Percentiles rank a stretch among this genome's conserved stretches.
Conservation (phyloP, 1,140 invertebrate genomes). For the Rhopalosiphum padi region DNA sequence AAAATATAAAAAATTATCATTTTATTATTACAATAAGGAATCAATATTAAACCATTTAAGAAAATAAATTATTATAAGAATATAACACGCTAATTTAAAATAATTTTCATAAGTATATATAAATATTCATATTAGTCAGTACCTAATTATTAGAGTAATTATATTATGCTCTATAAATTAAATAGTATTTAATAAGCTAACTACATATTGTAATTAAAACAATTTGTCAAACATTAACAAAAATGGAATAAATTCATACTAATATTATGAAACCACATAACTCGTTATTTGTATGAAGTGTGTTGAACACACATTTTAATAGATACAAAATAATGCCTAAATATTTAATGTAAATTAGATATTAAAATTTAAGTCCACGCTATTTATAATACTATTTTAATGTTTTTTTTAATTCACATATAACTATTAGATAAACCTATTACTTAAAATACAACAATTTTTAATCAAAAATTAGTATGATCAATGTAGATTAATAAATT, state of each 20-base stretch:
- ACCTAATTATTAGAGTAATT: neutral
- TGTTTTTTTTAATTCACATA: neutral
- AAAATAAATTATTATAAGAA: neutral
- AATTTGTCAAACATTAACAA: neutral
- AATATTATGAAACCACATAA: neutral
- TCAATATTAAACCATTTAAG: neutral
- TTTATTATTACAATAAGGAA: neutral
- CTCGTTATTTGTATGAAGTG: neutral
- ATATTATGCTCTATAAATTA: neutral
- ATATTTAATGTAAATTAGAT: neutral
- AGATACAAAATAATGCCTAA: neutral
- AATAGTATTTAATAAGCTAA: neutral
- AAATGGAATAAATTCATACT: slow-evolving; percentile 3
- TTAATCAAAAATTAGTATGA: neutral
- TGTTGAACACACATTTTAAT: too few species aligned
- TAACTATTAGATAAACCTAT: neutral
- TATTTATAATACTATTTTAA: neutral
- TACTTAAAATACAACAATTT: neutral
- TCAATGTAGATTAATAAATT: neutral
- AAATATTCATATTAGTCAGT: neutral
- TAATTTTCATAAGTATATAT: neutral
- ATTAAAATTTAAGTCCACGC: neutral
- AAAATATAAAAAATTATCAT: neutral
- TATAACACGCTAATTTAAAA: neutral
- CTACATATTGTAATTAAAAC: neutral